These are phyloP conservation scores for Hylia prasina DNA, from an alignment of 2,113 vertebrate genomes.

Conservation along the genomic window DNA sequence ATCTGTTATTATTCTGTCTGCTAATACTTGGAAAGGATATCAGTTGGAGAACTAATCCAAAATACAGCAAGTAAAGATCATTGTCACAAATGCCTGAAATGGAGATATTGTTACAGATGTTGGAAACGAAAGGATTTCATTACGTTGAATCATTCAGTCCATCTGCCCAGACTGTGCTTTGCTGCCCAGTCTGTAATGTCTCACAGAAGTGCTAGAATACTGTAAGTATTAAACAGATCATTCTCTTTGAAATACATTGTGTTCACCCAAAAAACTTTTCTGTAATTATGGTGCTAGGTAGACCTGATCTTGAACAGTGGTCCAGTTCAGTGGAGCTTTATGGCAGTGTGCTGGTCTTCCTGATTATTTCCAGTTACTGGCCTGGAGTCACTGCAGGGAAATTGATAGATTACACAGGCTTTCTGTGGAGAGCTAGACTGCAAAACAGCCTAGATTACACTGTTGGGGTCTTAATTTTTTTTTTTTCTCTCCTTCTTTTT, in stretches of 20 bases:
- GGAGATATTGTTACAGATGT: background rate
- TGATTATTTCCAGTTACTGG: background rate
- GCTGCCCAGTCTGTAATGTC: accelerated
- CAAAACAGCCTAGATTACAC: background rate
- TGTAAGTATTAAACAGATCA: background rate
- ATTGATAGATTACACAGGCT: background rate
- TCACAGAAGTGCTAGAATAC: background rate
- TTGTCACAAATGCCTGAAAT: conserved; percentile 21
- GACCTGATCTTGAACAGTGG: background rate
- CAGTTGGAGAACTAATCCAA: background rate
- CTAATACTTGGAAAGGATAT: conserved; percentile 15
- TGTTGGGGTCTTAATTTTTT: background rate
- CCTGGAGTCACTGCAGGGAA: background rate
- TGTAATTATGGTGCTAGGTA: background rate
- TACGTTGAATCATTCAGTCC: background rate
- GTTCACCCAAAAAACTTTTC: background rate
- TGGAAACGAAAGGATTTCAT: conserved; percentile 1
- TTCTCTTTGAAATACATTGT: background rate
- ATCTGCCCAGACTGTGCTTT: background rate
- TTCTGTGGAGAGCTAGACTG: background rate
- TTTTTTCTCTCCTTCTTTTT: background rate
- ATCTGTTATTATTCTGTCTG: conserved; percentile 48
- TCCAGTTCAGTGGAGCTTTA: background rate
- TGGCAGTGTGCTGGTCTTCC: background rate
- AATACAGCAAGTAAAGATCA: background rate